Evolutionary conservation across 92 coral and sea anemone species (phyloP).

Genomic region (Bergia puertoricense): DNA sequence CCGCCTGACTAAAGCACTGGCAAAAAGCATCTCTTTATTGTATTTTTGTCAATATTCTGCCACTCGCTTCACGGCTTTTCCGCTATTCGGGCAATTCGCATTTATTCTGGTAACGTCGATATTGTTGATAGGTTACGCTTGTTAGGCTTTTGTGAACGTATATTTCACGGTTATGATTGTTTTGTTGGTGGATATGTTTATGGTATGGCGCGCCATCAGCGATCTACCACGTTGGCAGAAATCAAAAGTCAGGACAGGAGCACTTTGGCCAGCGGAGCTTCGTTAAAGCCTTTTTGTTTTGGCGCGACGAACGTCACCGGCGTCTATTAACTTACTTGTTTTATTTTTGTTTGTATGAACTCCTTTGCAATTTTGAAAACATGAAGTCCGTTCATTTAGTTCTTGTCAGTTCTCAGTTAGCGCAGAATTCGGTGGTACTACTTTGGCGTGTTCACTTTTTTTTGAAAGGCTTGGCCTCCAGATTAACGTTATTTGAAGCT

Average conservation of each 20-base stretch:
- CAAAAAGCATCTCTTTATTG: background rate
- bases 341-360: too few relatives aligned
- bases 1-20: background rate
- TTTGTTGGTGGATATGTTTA: constrained; percentile 31
- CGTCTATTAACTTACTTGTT: background rate
- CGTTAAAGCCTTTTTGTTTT: background rate
- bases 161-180: constrained; percentile 34
- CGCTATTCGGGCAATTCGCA: background rate
- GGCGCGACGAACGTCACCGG: background rate
- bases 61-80: background rate
- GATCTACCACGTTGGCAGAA: constrained; percentile 33
- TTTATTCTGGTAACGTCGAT: background rate
- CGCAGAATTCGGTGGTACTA: too few relatives aligned
- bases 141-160: constrained; percentile 20
- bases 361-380: too few relatives aligned
- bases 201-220: background rate
- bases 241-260: background rate
- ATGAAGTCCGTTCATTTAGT: too few relatives aligned
- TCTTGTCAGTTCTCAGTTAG: too few relatives aligned
- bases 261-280: constrained; percentile 23
- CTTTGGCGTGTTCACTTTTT: too few relatives aligned
- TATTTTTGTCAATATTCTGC: background rate
- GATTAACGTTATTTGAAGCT: too few relatives aligned
- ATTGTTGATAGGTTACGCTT: constrained; percentile 10
- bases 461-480: too few relatives aligned